Evolutionary conservation across 2,888 invertebrate species (phyloP).

Genomic region (Nemapogon koenigi): DNA sequence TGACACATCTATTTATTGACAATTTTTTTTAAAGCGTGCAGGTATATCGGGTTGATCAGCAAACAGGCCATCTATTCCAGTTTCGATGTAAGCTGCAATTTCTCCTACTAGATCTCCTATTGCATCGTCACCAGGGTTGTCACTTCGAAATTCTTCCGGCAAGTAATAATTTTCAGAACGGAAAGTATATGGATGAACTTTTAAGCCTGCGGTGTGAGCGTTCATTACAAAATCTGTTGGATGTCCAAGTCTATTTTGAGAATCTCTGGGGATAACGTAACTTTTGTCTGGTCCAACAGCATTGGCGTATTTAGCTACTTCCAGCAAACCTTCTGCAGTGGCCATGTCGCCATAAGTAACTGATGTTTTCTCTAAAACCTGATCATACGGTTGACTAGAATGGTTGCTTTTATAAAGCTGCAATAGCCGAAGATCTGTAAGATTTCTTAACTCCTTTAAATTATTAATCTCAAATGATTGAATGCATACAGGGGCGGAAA

Average conservation of each 20-base stretch:
- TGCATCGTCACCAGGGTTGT: not conserved
- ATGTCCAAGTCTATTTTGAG: not conserved
- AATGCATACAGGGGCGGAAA: slow-evolving; percentile 8
- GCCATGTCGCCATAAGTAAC: slow-evolving; percentile 11
- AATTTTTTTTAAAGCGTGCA: not conserved
- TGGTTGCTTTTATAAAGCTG: slow-evolving; percentile 7
- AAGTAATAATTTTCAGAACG: slow-evolving; percentile 11
- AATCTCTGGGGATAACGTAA: slow-evolving; percentile 8
- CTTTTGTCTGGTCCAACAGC: slow-evolving; percentile 12
- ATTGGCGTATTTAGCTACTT: slow-evolving; percentile 10
- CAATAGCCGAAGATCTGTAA: slow-evolving; percentile 8
- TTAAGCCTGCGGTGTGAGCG: slow-evolving; percentile 10
- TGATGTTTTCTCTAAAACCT: slow-evolving; percentile 1
- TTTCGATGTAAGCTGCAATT: slow-evolving; percentile 2
- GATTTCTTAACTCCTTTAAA: slow-evolving; percentile 8
- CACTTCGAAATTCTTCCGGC: slow-evolving; percentile 10
- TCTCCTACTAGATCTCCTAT: slow-evolving; percentile 8
- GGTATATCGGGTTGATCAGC: slow-evolving; percentile 10
- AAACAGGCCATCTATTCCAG: slow-evolving; percentile 12
- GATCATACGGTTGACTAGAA: slow-evolving; percentile 7
- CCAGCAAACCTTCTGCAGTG: slow-evolving; percentile 8
- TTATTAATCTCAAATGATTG: slow-evolving; percentile 12
- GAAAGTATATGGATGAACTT: slow-evolving; percentile 12
- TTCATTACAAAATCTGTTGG: slow-evolving; percentile 8
- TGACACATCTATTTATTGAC: too few relatives aligned